Evolutionary conservation across 2,888 invertebrate species (phyloP).

Genomic region (Dasysyrphus tricinctus): DNA sequence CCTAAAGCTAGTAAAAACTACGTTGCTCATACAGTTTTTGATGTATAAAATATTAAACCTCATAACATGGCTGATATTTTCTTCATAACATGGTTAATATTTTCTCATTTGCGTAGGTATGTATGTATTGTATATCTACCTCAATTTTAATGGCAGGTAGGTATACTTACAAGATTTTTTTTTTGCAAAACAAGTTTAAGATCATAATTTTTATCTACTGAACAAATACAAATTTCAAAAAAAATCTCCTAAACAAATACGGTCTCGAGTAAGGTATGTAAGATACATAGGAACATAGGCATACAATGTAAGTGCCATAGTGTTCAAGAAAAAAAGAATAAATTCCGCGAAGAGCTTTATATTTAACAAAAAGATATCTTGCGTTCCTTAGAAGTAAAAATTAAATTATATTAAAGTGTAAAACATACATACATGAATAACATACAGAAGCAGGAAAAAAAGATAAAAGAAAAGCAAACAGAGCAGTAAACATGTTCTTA

Average conservation of each 20-base stretch:
- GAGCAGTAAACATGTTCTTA: slow-evolving; percentile 49
- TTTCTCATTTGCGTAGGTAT: too few relatives aligned
- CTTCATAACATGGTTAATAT: too few relatives aligned
- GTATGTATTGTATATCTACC: too few relatives aligned
- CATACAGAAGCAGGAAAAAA: slow-evolving; percentile 1
- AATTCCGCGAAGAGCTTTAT: slow-evolving; percentile 10
- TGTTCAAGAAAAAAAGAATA: background rate
- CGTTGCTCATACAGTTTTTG: too few relatives aligned
- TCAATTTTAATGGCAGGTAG: too few relatives aligned
- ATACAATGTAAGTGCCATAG: background rate
- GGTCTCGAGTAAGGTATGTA: background rate
- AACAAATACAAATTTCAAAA: background rate
- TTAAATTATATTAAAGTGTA: slow-evolving; percentile 17
- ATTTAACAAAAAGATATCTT: background rate
- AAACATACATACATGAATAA: too few relatives aligned
- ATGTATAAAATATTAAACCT: too few relatives aligned
- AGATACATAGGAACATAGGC: too few relatives aligned
- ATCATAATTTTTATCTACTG: background rate
- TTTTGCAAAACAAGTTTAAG: background rate
- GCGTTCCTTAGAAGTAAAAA: background rate
- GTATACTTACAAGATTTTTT: background rate
- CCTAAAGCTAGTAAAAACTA: too few relatives aligned
- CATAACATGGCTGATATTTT: too few relatives aligned
- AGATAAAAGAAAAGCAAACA: slow-evolving; percentile 41
- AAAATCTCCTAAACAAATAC: background rate